These are phyloP conservation scores for Pyrgus malvae DNA, from an alignment of 2,888 invertebrate genomes.

Conservation along the genomic window DNA sequence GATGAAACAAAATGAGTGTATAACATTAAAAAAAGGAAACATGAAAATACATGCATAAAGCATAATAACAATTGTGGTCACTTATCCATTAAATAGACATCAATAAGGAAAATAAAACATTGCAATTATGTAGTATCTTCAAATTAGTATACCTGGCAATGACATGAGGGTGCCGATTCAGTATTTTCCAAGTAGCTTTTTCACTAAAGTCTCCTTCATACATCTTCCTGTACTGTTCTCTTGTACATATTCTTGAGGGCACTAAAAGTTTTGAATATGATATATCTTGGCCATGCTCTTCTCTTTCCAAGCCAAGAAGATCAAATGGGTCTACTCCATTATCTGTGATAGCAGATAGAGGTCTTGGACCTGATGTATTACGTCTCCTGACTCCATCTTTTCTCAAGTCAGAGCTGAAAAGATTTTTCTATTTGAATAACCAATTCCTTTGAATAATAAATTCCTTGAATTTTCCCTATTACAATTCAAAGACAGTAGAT, in stretches of 20 bases:
- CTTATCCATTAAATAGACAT: slow-evolving; percentile 17
- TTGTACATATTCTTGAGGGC: slow-evolving; percentile 83
- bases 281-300: slow-evolving; percentile 94
- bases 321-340: slow-evolving; percentile 92
- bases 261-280: slow-evolving; percentile 93
- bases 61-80: slow-evolving; percentile 23
- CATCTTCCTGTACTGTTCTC: slow-evolving; percentile 73
- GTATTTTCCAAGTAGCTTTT: slow-evolving; percentile 66
- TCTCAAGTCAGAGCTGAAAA: slow-evolving; percentile 81
- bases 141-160: slow-evolving; percentile 77
- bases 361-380: slow-evolving; percentile 91
- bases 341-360: slow-evolving; percentile 91
- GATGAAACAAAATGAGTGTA: slow-evolving; percentile 23
- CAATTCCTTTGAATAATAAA: too few species aligned
- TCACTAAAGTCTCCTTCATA: slow-evolving; percentile 73
- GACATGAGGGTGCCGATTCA: slow-evolving; percentile 76
- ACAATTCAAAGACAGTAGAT: too few species aligned
- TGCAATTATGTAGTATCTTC: neutral
- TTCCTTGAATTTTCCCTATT: too few species aligned
- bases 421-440: neutral
- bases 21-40: slow-evolving; percentile 29
- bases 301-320: slow-evolving; percentile 90
- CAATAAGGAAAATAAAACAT: neutral
- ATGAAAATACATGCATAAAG: slow-evolving; percentile 40
- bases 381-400: slow-evolving; percentile 89